Percentiles rank a stretch among this genome's conserved stretches.
Conservation (phyloP, 2,113 vertebrate genomes). For the Orthonyx spaldingii region DNA sequence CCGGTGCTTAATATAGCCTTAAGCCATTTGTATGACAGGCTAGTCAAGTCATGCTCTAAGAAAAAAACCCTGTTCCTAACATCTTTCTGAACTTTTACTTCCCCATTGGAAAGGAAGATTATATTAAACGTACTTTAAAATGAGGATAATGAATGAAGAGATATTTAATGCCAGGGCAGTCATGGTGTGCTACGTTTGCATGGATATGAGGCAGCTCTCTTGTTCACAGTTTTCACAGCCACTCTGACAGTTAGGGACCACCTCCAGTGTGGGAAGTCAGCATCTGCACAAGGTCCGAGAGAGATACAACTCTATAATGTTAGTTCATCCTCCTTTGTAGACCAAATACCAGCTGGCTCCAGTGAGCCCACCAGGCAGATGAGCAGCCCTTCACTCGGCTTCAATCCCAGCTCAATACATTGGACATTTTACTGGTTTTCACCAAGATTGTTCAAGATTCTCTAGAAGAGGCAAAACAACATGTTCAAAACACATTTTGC, state of each 20-base stretch:
- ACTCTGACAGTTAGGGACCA: not conserved
- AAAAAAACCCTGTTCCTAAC: not conserved
- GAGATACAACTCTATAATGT: not conserved
- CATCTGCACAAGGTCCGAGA: not conserved
- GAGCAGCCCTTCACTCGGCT: not conserved
- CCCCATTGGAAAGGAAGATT: not conserved
- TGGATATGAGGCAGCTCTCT: not conserved
- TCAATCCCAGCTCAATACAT: not conserved
- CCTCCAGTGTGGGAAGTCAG: not conserved
- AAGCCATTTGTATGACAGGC: not conserved
- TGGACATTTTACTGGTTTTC: not conserved
- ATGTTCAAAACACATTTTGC: not conserved
- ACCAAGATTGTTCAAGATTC: not conserved
- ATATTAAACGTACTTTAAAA: not conserved
- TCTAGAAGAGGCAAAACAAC: not conserved
- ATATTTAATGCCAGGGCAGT: not conserved
- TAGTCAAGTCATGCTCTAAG: not conserved
- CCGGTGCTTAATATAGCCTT: not conserved
- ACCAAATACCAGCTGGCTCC: not conserved
- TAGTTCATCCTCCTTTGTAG: not conserved
- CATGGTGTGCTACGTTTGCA: not conserved
- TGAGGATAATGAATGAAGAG: not conserved
- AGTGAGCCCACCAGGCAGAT: not conserved
- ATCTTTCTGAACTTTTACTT: not conserved
- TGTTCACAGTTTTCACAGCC: not conserved